phyloP scores from a whole-genome alignment of 2,797 vertebrate species.

The Taenioides sp. region DNA sequence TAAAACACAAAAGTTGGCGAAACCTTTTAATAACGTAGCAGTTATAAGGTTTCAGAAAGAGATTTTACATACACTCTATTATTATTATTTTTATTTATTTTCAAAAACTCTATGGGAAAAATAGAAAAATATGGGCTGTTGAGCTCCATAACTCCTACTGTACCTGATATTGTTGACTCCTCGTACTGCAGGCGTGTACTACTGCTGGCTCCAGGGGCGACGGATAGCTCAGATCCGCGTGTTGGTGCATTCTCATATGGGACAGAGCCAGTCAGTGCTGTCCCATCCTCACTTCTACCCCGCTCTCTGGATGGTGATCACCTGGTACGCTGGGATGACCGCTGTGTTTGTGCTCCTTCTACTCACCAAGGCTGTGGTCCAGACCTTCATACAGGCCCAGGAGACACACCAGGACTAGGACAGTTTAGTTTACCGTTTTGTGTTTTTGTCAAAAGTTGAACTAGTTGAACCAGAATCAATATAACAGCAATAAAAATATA shows the following conservation, averaged over 20 bases:
- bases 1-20: too few relatives aligned
- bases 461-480: background rate
- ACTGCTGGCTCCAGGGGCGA: slow-evolving; percentile 67
- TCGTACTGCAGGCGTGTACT: slow-evolving; percentile 44
- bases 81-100: too few relatives aligned
- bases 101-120: too few relatives aligned
- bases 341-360: slow-evolving; percentile 41
- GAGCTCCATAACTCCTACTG: too few relatives aligned
- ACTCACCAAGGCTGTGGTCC: slow-evolving; percentile 18
- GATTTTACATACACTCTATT: too few relatives aligned
- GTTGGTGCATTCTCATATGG: slow-evolving; percentile 48
- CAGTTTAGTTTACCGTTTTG: background rate
- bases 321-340: slow-evolving; percentile 39
- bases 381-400: background rate
- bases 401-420: slow-evolving; percentile 43
- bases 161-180: too few relatives aligned
- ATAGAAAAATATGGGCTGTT: too few relatives aligned
- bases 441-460: background rate
- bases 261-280: slow-evolving; percentile 19
- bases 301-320: slow-evolving; percentile 20
- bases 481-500: background rate
- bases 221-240: slow-evolving; percentile 48
- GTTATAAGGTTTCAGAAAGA: too few relatives aligned
- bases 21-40: too few relatives aligned
- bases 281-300: slow-evolving; percentile 45